phyloP scores from a whole-genome alignment of 2,113 vertebrate species.

The Tricholaema leucomelas region DNA sequence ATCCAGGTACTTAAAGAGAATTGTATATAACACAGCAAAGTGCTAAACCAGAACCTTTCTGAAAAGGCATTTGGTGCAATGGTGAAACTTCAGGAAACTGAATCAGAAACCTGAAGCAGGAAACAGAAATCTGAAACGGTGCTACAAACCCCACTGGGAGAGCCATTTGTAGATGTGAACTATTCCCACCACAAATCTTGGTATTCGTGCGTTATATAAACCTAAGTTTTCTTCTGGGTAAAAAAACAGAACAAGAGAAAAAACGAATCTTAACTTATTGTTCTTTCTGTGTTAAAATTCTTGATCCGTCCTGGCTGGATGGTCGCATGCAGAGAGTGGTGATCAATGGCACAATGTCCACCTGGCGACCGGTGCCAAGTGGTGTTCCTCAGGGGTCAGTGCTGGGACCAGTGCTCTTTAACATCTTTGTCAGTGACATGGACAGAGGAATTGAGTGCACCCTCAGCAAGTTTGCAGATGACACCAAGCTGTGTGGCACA shows the following conservation, averaged over 20 bases:
- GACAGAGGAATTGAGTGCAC: too few relatives aligned
- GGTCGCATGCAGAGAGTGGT: too few relatives aligned
- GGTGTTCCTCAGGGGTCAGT: too few relatives aligned
- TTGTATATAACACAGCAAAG: conserved; percentile 59
- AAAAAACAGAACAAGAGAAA: neutral
- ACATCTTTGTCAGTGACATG: too few relatives aligned
- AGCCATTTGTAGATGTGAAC: conserved; percentile 32
- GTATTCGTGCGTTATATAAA: conserved; percentile 39
- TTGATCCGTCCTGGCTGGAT: too few relatives aligned
- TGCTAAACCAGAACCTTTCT: conserved; percentile 69
- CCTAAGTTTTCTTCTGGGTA: conserved; percentile 56
- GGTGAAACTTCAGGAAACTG: conserved; percentile 71
- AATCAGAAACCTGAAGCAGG: conserved; percentile 72
- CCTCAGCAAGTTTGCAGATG: too few relatives aligned
- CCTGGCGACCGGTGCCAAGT: too few relatives aligned
- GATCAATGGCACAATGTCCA: too few relatives aligned
- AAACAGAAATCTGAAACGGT: conserved; percentile 72
- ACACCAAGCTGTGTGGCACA: too few relatives aligned
- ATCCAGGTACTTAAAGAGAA: conserved; percentile 47
- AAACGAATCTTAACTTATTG: conserved; percentile 23
- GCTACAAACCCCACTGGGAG: conserved; percentile 58
- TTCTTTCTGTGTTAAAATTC: neutral
- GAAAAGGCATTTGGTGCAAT: conserved; percentile 56
- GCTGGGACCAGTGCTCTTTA: too few relatives aligned
- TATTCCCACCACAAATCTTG: conserved; percentile 56